These are phyloP conservation scores for Typhlomys cinereus DNA, from an alignment of 2,113 vertebrate species.

Conservation along the genomic window DNA sequence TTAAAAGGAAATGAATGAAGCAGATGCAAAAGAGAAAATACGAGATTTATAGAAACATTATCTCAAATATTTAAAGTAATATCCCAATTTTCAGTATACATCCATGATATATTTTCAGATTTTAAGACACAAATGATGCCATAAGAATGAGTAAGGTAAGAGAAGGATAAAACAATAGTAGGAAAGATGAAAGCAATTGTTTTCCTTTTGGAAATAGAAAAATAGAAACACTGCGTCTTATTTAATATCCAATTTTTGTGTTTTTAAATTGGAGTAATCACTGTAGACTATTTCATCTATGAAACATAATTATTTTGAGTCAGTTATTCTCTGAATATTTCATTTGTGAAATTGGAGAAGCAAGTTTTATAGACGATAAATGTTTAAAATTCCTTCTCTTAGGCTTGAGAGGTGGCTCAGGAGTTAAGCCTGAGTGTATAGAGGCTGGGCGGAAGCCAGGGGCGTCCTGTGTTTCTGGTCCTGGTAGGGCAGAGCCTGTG, in stretches of 20 bases:
- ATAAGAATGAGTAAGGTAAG: background rate
- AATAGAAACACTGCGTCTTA: background rate
- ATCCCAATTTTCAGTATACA: constrained; percentile 21
- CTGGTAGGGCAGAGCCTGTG: too few relatives aligned
- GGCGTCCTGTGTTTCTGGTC: too few relatives aligned
- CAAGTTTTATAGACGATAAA: background rate
- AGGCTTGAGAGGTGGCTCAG: too few relatives aligned
- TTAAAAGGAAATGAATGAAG: constrained; percentile 50
- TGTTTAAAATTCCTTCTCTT: too few relatives aligned
- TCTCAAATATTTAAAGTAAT: constrained; percentile 28
- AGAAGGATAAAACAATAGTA: background rate
- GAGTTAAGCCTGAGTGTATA: too few relatives aligned
- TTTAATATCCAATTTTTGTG: background rate
- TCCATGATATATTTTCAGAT: background rate
- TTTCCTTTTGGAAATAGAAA: background rate
- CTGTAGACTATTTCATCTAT: background rate
- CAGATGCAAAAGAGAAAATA: constrained; percentile 29
- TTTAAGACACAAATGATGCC: background rate
- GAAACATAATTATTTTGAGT: background rate
- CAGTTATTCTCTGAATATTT: background rate
- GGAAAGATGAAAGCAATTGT: background rate
- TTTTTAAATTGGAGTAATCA: background rate
- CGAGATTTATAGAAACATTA: background rate
- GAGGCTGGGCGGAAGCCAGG: too few relatives aligned
- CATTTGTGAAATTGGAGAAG: background rate